Evolutionary conservation across 1,140 invertebrate genomes (phyloP).

Genomic region (Papilio polytes): DNA sequence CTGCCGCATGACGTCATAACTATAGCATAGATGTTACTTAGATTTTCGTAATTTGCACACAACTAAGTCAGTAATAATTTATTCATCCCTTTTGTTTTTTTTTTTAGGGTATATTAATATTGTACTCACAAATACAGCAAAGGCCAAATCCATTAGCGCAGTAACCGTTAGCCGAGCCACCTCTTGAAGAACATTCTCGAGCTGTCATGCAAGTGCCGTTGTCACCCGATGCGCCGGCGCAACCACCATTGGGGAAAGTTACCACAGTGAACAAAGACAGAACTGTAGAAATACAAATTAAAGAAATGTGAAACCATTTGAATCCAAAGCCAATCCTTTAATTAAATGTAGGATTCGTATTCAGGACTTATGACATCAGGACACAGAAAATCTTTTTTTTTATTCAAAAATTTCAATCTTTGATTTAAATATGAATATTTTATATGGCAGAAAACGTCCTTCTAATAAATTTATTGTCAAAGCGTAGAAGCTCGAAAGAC

Average conservation of each 20-base stretch:
- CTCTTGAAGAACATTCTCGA: slow-evolving; percentile 87
- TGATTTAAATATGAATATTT: neutral
- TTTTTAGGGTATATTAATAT: neutral
- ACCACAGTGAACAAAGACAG: slow-evolving; percentile 90
- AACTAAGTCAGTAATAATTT: neutral
- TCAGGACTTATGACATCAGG: neutral
- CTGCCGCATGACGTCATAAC: slow-evolving; percentile 91
- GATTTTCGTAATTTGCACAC: neutral
- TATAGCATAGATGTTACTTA: slow-evolving; percentile 57
- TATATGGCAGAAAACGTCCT: neutral
- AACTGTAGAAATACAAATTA: slow-evolving; percentile 79
- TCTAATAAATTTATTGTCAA: neutral
- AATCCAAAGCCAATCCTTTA: neutral
- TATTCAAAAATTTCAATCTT: too few relatives aligned
- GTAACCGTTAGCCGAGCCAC: slow-evolving; percentile 88
- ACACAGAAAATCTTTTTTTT: too few relatives aligned
- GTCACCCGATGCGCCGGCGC: slow-evolving; percentile 88
- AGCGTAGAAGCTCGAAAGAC: neutral
- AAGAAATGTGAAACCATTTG: neutral
- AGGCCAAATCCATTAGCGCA: slow-evolving; percentile 91
- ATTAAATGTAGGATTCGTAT: too few relatives aligned
- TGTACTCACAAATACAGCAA: slow-evolving; percentile 89
- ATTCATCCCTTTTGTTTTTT: neutral
- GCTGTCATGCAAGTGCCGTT: slow-evolving; percentile 90
- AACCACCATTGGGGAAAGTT: slow-evolving; percentile 88